These are phyloP conservation scores for Falco peregrinus DNA, from an alignment of 2,797 vertebrate genomes.

Conservation along the genomic window DNA sequence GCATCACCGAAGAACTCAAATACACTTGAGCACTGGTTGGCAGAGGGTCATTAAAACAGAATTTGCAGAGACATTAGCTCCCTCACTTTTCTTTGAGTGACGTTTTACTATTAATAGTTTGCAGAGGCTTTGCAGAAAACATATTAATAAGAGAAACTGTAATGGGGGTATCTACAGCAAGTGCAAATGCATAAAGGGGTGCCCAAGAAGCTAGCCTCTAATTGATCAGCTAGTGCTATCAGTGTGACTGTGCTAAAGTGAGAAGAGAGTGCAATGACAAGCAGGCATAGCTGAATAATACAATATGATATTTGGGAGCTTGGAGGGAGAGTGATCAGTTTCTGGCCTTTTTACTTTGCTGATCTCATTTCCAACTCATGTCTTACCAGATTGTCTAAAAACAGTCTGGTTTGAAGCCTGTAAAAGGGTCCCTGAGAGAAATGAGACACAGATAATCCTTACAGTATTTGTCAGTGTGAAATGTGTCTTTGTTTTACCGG, in stretches of 20 bases:
- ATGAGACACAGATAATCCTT: slow-evolving; percentile 60
- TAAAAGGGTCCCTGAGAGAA: slow-evolving; percentile 66
- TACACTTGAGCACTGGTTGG: slow-evolving; percentile 86
- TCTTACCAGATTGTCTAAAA: slow-evolving; percentile 69
- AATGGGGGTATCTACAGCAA: slow-evolving; percentile 79
- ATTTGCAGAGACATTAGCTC: slow-evolving; percentile 88
- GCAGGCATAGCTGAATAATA: slow-evolving; percentile 77
- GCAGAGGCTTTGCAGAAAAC: slow-evolving; percentile 86
- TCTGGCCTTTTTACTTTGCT: slow-evolving; percentile 72
- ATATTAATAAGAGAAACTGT: slow-evolving; percentile 85
- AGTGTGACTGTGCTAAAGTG: slow-evolving; percentile 76
- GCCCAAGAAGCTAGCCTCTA: slow-evolving; percentile 77
- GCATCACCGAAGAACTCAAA: slow-evolving; percentile 87
- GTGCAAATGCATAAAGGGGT: slow-evolving; percentile 75
- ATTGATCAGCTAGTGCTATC: slow-evolving; percentile 83
- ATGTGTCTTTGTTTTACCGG: slow-evolving; percentile 70
- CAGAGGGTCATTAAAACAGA: slow-evolving; percentile 89
- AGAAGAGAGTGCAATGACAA: slow-evolving; percentile 78
- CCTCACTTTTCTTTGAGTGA: slow-evolving; percentile 88
- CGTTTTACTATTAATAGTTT: slow-evolving; percentile 89
- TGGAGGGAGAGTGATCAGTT: slow-evolving; percentile 71
- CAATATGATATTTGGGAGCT: slow-evolving; percentile 75
- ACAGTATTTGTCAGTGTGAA: slow-evolving; percentile 67
- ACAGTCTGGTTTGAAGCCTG: slow-evolving; percentile 57
- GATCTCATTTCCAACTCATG: slow-evolving; percentile 70